phyloP scores from a whole-genome alignment of 92 coral and sea anemone species.

The Muricea muricata region DNA sequence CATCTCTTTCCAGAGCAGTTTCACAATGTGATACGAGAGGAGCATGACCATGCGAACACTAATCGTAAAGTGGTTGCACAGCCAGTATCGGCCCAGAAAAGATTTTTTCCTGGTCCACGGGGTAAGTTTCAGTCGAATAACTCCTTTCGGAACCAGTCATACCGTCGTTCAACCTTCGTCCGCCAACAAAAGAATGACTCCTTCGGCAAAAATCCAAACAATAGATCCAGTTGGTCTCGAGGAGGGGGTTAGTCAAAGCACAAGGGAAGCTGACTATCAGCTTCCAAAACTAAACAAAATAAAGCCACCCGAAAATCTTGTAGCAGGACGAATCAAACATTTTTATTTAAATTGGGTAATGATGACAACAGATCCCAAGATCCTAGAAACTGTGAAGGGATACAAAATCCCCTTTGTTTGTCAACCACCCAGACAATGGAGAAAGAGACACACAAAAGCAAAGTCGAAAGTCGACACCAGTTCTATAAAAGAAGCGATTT shows the following conservation, averaged over 20 bases:
- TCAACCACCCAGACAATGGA: slow-evolving; percentile 29
- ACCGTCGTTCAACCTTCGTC: background rate
- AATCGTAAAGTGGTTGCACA: slow-evolving; percentile 28
- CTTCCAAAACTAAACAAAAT: slow-evolving; percentile 6
- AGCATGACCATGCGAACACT: slow-evolving; percentile 7
- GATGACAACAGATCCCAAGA: slow-evolving; percentile 29
- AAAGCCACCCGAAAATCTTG: background rate
- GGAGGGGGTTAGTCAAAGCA: slow-evolving; percentile 24
- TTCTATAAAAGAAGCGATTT: slow-evolving; percentile 4
- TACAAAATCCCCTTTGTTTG: slow-evolving; percentile 26
- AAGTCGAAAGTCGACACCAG: background rate
- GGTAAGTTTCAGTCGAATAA: slow-evolving; percentile 20
- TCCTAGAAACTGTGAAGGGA: slow-evolving; percentile 6
- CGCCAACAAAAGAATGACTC: slow-evolving; percentile 4
- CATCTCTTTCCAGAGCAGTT: slow-evolving; percentile 21
- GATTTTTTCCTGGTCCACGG: background rate
- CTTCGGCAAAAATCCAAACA: background rate
- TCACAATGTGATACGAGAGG: background rate
- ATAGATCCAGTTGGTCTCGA: no score
- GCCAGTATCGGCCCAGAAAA: slow-evolving; percentile 1
- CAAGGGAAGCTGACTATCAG: slow-evolving; percentile 31
- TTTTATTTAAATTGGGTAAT: slow-evolving; percentile 14
- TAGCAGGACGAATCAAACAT: slow-evolving; percentile 12
- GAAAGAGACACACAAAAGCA: slow-evolving; percentile 28
- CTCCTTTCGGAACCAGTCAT: slow-evolving; percentile 29